These are phyloP conservation scores for Zaprionus ornatus DNA, from an alignment of 1,140 invertebrate genomes.

Conservation along the genomic window DNA sequence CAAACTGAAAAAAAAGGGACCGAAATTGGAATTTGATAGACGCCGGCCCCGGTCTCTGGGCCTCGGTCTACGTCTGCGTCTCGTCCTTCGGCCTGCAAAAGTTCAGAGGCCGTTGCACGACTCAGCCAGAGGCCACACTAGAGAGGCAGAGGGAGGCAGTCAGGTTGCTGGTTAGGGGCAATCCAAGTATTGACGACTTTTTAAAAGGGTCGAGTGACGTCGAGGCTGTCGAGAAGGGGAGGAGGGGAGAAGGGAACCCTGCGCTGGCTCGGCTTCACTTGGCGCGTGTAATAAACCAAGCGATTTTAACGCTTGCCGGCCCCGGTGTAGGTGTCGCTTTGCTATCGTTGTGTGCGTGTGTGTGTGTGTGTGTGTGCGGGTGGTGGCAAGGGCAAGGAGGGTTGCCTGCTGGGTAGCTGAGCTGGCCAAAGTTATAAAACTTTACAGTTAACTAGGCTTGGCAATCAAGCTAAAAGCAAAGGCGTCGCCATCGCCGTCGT, in stretches of 20 bases:
- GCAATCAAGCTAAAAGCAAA: conserved; percentile 82
- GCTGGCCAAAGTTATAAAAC: conserved; percentile 77
- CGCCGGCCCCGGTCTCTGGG: conserved; percentile 40
- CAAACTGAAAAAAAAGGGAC: conserved; percentile 66
- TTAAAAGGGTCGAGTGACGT: conserved; percentile 77
- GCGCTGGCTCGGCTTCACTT: conserved; percentile 33
- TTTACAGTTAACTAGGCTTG: conserved; percentile 82
- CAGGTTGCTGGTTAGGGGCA: conserved; percentile 1
- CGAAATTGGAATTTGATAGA: conserved; percentile 81
- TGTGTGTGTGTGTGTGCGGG: neutral
- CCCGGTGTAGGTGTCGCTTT: neutral
- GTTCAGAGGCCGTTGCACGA: conserved; percentile 66
- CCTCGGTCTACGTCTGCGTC: conserved; percentile 24
- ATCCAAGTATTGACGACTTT: conserved; percentile 79
- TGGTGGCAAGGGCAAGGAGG: conserved; percentile 3
- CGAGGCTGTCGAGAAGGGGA: conserved; percentile 44
- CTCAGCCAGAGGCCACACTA: conserved; percentile 15
- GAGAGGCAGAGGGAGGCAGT: neutral
- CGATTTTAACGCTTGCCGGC: conserved; percentile 70
- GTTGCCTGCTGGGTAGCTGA: conserved; percentile 24
- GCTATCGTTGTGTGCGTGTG: conserved; percentile 5
- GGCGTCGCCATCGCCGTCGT: conserved; percentile 64
- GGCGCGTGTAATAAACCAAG: conserved; percentile 80
- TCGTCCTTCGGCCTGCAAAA: conserved; percentile 21
- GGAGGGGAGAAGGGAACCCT: neutral